Conservation (phyloP, 2,888 invertebrate genomes). For the Argynnis bischoffii region DNA sequence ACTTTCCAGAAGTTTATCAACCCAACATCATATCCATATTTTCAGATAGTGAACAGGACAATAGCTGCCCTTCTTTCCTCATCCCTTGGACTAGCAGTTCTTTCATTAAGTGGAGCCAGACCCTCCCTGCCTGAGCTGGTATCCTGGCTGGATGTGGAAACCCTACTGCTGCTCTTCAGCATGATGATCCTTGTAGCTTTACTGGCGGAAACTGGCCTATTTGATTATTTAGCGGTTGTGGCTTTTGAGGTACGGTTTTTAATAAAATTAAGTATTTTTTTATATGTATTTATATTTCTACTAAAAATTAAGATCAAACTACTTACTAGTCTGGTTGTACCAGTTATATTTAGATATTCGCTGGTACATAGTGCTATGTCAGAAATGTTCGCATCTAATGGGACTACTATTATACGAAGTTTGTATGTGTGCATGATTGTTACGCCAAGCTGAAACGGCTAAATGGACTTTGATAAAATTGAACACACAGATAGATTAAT, state of each 20-base stretch:
- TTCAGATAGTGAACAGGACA: slow-evolving; percentile 90
- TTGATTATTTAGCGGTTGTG: slow-evolving; percentile 92
- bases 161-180: slow-evolving; percentile 90
- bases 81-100: slow-evolving; percentile 88
- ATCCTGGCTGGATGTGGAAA: slow-evolving; percentile 94
- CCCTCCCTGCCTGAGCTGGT: slow-evolving; percentile 90
- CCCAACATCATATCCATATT: slow-evolving; percentile 12
- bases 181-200: slow-evolving; percentile 97
- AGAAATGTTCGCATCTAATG: too few species aligned
- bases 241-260: slow-evolving; percentile 87
- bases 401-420: too few species aligned
- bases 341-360: too few species aligned
- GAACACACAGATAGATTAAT: too few species aligned
- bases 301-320: too few species aligned
- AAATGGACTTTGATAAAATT: too few species aligned
- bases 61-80: slow-evolving; percentile 92
- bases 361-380: too few species aligned
- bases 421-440: too few species aligned
- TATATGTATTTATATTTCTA: too few species aligned
- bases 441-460: too few species aligned
- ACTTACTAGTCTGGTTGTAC: too few species aligned
- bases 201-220: slow-evolving; percentile 93
- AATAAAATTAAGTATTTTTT: neutral
- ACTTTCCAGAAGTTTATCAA: neutral
- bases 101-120: slow-evolving; percentile 88